phyloP scores from a whole-genome alignment of 2,797 vertebrate genomes.

The Hemibagrus guttatus region DNA sequence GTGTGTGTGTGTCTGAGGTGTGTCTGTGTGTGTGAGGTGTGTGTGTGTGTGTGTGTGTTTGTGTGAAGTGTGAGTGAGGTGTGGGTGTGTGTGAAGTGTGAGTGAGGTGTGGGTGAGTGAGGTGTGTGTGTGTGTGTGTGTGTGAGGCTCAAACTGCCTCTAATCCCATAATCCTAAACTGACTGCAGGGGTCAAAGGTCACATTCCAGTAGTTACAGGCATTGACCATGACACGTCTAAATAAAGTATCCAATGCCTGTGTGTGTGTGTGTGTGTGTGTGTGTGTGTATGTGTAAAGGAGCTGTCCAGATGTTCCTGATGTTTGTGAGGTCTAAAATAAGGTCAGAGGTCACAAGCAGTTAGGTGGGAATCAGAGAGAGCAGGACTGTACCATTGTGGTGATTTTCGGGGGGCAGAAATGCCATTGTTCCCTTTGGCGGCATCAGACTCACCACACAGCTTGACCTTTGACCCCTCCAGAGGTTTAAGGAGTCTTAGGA shows the following conservation, averaged over 20 bases:
- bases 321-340: slow-evolving; percentile 34
- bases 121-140: background rate
- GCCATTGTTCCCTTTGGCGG: slow-evolving; percentile 47
- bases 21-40: no score
- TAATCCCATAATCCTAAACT: background rate
- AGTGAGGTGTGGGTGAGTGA: no score
- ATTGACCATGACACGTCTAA: background rate
- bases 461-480: slow-evolving; percentile 62
- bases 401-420: slow-evolving; percentile 9
- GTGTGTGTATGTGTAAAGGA: slow-evolving; percentile 52
- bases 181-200: background rate
- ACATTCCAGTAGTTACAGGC: background rate
- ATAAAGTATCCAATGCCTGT: slow-evolving; percentile 2
- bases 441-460: slow-evolving; percentile 54
- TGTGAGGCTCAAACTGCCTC: background rate
- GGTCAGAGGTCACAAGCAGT: slow-evolving; percentile 67
- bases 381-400: background rate
- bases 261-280: slow-evolving; percentile 24
- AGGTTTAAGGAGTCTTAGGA: slow-evolving; percentile 29
- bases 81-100: no score
- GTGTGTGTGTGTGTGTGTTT: no score
- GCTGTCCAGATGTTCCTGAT: slow-evolving; percentile 74
- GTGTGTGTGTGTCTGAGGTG: no score
- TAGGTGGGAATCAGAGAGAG: slow-evolving; percentile 41
- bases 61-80: no score